These are phyloP conservation scores for Oscheius sp. DNA, from an alignment of 2,888 invertebrate genomes.

Conservation along the genomic window DNA sequence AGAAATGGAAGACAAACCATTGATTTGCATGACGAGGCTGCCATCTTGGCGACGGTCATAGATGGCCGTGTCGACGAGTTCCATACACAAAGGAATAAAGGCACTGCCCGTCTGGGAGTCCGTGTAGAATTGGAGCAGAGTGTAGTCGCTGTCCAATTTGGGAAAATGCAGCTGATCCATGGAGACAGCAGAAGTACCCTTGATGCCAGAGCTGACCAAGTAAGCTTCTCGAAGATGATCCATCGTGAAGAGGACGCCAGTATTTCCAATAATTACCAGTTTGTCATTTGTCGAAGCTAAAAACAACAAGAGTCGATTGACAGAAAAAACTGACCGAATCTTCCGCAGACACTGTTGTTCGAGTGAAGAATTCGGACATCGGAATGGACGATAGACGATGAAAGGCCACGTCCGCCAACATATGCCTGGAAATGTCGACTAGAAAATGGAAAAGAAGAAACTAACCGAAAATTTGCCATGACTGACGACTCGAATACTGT, in stretches of 20 bases:
- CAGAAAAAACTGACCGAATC: slow-evolving; percentile 55
- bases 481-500: slow-evolving; percentile 74
- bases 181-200: slow-evolving; percentile 71
- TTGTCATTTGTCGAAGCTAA: slow-evolving; percentile 55
- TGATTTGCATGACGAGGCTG: slow-evolving; percentile 73
- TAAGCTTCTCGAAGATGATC: slow-evolving; percentile 59
- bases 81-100: slow-evolving; percentile 69
- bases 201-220: slow-evolving; percentile 49
- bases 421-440: slow-evolving; percentile 63
- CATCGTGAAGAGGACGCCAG: slow-evolving; percentile 71
- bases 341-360: slow-evolving; percentile 73
- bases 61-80: slow-evolving; percentile 72
- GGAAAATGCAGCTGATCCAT: slow-evolving; percentile 73
- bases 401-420: slow-evolving; percentile 72
- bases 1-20: slow-evolving; percentile 64
- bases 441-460: background rate
- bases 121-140: slow-evolving; percentile 69
- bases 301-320: too few species aligned
- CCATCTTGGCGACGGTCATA: slow-evolving; percentile 72
- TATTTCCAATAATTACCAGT: slow-evolving; percentile 64
- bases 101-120: slow-evolving; percentile 56
- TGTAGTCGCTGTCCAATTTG: slow-evolving; percentile 72
- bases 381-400: slow-evolving; percentile 74
- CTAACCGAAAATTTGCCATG: slow-evolving; percentile 73
- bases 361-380: slow-evolving; percentile 74